Conservation (phyloP, 2,888 invertebrate species). For the Pilophorus perplexus region DNA sequence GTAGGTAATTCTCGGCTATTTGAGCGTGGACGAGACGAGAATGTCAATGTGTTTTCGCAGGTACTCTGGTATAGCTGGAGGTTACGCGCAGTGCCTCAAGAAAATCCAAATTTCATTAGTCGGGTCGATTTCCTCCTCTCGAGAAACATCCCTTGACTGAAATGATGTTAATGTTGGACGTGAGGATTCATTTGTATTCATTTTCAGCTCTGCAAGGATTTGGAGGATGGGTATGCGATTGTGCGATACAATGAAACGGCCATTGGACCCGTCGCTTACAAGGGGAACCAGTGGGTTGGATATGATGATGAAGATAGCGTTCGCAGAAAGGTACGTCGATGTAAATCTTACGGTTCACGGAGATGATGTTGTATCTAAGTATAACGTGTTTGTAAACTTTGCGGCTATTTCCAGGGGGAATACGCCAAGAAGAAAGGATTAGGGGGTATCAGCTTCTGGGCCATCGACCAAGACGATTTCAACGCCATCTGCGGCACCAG, state of each 20-base stretch:
- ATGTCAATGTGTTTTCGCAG: too few relatives aligned
- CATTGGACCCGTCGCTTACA: conserved; percentile 43
- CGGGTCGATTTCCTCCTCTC: too few relatives aligned
- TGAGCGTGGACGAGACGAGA: too few relatives aligned
- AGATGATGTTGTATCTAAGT: too few relatives aligned
- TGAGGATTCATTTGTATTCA: too few relatives aligned
- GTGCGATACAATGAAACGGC: conserved; percentile 38
- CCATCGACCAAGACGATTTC: conserved; percentile 43
- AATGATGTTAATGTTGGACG: too few relatives aligned
- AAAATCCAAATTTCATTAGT: too few relatives aligned
- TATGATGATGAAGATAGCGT: conserved; percentile 41
- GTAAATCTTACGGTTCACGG: neutral
- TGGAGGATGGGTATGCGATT: conserved; percentile 41
- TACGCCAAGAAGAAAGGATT: conserved; percentile 33
- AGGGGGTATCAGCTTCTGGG: conserved; percentile 42
- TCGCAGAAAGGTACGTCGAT: conserved; percentile 35
- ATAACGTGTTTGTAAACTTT: too few relatives aligned
- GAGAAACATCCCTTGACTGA: too few relatives aligned
- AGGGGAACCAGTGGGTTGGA: conserved; percentile 42
- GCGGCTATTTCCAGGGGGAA: conserved; percentile 32
- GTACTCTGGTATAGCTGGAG: too few relatives aligned
- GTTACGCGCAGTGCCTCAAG: too few relatives aligned
- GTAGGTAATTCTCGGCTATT: too few relatives aligned
- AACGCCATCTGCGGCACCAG: conserved; percentile 29
- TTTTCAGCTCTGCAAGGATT: conserved; percentile 38